phyloP scores from a whole-genome alignment of 2,113 vertebrate species.

The Potamarius usumacintae region DNA sequence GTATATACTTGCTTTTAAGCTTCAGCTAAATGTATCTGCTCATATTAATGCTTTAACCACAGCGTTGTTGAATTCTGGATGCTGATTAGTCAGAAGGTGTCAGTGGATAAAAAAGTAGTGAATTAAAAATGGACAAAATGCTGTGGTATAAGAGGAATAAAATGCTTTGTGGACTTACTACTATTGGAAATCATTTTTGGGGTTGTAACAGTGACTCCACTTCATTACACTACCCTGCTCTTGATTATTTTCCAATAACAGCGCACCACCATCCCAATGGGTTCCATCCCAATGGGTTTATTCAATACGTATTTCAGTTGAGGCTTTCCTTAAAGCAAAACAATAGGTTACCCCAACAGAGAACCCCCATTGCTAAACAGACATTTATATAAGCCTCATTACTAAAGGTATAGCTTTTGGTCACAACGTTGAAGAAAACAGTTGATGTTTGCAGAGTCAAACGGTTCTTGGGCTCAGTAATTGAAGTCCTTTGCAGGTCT shows the following conservation, averaged over 20 bases:
- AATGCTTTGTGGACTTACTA: no score
- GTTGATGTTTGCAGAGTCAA: slow-evolving; percentile 21
- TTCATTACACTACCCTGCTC: not conserved
- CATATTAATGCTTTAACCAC: not conserved
- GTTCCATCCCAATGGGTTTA: no score
- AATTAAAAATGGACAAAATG: not conserved
- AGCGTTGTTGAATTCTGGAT: not conserved
- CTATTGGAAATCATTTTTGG: not conserved
- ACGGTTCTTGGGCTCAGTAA: slow-evolving; percentile 28
- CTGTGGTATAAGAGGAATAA: not conserved
- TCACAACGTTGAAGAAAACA: not conserved
- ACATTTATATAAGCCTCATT: slow-evolving; percentile 14
- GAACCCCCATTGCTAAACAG: not conserved
- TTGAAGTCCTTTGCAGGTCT: slow-evolving; percentile 44
- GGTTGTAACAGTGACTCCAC: not conserved
- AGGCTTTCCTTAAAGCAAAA: slow-evolving; percentile 1
- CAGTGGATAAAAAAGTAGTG: not conserved
- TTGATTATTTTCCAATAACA: not conserved
- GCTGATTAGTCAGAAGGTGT: not conserved
- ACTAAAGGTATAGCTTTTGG: not conserved
- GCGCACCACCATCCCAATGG: no score
- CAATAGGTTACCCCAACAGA: not conserved
- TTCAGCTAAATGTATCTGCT: not conserved
- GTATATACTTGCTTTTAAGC: not conserved
- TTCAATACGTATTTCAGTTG: not conserved